Base-by-base conservation (phyloP, 2,888 invertebrate genomes). In the Serrognathus titanus region DNA sequence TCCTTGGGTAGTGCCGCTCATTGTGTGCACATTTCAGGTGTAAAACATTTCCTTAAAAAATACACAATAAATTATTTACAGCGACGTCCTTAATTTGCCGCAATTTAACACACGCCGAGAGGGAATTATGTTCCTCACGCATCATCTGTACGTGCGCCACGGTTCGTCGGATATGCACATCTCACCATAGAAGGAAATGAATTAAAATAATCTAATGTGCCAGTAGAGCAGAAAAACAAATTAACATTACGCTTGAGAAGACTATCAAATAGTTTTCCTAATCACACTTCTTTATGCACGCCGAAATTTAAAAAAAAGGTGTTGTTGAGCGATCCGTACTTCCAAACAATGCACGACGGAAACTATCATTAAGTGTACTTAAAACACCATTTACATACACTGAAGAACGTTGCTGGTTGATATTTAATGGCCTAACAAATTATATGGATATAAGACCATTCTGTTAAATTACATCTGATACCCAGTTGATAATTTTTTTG, bases 201-300 rank as follows among this genome's bases (percentile, higher is more conserved):
- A 70, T 70, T 69, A 69, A 69, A 68, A 69, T 66, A 70, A 71
- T 71, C 69, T 69, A 66, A 64, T 62, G 69, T 63, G 68, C 67
- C 69, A 69, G 69, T 63, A 65, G 69, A 71, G 67, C 71, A 70
- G 69, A 68, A 70, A 70, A 69, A 40, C 70, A 67, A 69, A 70
- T 70, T 70, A 70, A 68, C 69, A 66, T 69, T 67, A 40, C 40
- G 40, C 40, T 40, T 9, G 40, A 40, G 64, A 64, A 46, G 53
- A 41, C 55, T 55, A 50, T 54, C 53, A 54, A 59, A 57, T 51
- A 51, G 51, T 40, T 40, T 40, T 40, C 11, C 40, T 40, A 40
- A 40, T 40, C 40, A 9, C 40, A 9, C 40, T 7, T 31, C 24
- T 40, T 40, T 40, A 40, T 13, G 12, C 40, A 40, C 40, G 40